A percentile compares a stretch with the other conserved stretches of the same genome.
These are phyloP conservation scores for Nephrotoma appendiculata DNA, from an alignment of 2,888 invertebrate genomes.

Conservation along the genomic window DNA sequence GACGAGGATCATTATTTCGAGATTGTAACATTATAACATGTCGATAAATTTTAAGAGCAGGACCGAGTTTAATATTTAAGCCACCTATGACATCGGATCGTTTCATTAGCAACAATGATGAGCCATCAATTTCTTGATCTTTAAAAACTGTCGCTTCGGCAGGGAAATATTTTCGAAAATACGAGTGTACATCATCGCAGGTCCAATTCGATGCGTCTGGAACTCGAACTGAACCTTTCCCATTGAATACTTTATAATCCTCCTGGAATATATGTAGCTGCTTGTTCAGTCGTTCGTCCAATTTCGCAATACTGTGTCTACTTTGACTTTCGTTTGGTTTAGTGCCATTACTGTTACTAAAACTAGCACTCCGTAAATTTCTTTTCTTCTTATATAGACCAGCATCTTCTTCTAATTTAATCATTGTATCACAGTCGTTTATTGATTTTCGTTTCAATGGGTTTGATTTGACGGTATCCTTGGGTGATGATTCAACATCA, in stretches of 20 bases:
- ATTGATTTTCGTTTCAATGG: neutral
- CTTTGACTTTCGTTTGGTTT: neutral
- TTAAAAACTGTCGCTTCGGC: conserved; percentile 67
- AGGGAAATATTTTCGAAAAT: conserved; percentile 62
- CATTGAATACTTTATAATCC: neutral
- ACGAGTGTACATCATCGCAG: conserved; percentile 66
- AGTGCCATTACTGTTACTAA: neutral
- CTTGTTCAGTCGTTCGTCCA: neutral
- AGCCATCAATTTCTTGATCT: conserved; percentile 87
- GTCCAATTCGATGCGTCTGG: conserved; percentile 75
- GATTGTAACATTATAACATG: conserved; percentile 72
- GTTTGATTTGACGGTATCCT: neutral
- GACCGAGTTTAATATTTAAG: conserved; percentile 70
- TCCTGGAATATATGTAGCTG: neutral
- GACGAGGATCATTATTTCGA: conserved; percentile 44
- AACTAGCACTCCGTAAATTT: neutral
- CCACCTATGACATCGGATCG: conserved; percentile 72
- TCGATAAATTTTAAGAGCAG: conserved; percentile 71
- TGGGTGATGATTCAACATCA: neutral
- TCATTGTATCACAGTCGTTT: neutral
- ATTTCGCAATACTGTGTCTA: neutral
- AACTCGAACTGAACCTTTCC: conserved; percentile 25
- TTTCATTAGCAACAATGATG: conserved; percentile 67
- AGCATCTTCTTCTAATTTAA: neutral
- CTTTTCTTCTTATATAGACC: neutral